Evolutionary conservation across 2,797 vertebrate genomes (phyloP), one percentile per base, ranked within the genome.

Genomic region (Clarias pachynema): DNA sequence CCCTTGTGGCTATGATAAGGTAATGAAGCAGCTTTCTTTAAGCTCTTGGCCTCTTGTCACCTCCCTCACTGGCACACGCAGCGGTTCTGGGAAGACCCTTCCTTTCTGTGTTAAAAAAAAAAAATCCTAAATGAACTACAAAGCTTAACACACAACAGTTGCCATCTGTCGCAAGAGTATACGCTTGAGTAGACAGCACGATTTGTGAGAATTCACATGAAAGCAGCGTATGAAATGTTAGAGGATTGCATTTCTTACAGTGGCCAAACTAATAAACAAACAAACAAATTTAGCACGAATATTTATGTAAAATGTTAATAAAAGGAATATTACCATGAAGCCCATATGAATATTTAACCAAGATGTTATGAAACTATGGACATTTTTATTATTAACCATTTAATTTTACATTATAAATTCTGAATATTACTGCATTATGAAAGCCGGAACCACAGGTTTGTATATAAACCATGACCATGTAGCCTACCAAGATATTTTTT

Each of bases 11-110:
- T 91, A 88, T 87, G 86, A 74, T 90, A 88, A 87, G 81, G 56
- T 63, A 5, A 49, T 65, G 31, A 57, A 62, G 57, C 79, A 68
- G 68, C 44, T 78, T 73, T 86, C 83, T 87, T 84, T 80, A 86
- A 60, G 77, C 56, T 66, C 83, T 89, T 79, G 87, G 87, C 81
- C 89, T 88, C 88, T 88, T 70, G 91, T 93, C 92, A 92, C 91
- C 90, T 70, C 80, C 89, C 84, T 89, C 69, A 87, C 85, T 84
- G 86, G 86, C 86, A 80, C 82, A 86, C 4, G 22, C 72, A 57
- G 84, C 69, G 49, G 65, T 80, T 87, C 6, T 84, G 65, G 34
- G 85, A 79, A 87, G 75, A 78, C 66, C 12, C 62, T 79, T 86
- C 29, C 70, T 81, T 77, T 83, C 53, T 85, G 56, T 79, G 85